phyloP scores from a whole-genome alignment of 2,113 vertebrate genomes.

The Prionailurus bengalensis region DNA sequence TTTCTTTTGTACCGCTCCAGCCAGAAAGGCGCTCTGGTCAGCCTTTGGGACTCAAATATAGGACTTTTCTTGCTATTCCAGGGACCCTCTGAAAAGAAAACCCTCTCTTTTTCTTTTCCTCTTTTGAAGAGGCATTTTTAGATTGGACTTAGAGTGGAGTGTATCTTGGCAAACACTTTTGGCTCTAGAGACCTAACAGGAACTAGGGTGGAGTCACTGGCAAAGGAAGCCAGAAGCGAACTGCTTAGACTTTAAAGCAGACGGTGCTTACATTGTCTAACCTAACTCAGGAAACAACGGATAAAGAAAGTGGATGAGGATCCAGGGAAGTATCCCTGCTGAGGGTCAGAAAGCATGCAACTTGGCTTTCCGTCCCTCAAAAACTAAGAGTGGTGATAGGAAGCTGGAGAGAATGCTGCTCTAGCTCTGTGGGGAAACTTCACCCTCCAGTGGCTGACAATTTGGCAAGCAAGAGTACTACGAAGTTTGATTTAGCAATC shows the following conservation, averaged over 20 bases:
- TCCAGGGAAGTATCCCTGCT: slow-evolving; percentile 20
- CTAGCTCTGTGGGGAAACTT: slow-evolving; percentile 8
- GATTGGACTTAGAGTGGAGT: background rate
- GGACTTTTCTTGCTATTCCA: background rate
- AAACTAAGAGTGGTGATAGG: slow-evolving; percentile 16
- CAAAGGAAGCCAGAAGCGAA: slow-evolving; percentile 59
- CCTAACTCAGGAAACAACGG: slow-evolving; percentile 9
- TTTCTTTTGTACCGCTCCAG: background rate
- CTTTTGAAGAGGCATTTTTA: slow-evolving; percentile 58
- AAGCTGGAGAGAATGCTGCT: background rate
- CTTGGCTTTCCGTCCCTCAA: background rate
- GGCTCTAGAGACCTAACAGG: slow-evolving; percentile 55
- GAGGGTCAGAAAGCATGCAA: slow-evolving; percentile 24
- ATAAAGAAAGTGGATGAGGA: slow-evolving; percentile 46
- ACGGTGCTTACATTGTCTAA: background rate
- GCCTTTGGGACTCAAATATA: slow-evolving; percentile 7
- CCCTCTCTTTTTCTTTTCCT: background rate
- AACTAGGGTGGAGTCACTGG: slow-evolving; percentile 65
- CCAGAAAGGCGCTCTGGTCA: background rate
- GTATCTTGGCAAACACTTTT: slow-evolving; percentile 21
- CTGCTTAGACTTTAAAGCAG: slow-evolving; percentile 8
- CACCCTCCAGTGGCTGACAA: slow-evolving; percentile 19
- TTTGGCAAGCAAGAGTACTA: background rate
- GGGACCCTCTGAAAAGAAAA: background rate
- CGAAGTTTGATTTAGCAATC: slow-evolving; percentile 46